Evolutionary conservation across 2,797 vertebrate genomes (phyloP), one percentile per base, ranked within the genome.

Genomic region (Neosilurus hyrtlii): DNA sequence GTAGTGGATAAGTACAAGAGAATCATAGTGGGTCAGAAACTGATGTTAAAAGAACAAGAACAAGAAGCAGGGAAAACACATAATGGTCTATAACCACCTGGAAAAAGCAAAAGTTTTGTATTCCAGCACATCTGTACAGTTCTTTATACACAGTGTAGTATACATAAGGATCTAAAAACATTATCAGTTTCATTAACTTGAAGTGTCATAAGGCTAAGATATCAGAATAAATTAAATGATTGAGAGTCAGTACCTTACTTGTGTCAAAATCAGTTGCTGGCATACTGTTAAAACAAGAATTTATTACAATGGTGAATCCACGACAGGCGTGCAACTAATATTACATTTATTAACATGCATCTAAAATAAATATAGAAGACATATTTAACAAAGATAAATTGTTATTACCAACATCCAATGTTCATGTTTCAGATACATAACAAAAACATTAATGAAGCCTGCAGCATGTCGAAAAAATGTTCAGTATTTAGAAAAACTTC

Each of bases 1-100:
- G 22, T 76, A 59, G 72, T 61, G 54, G 63, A 81, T 84, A 61
- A 77, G 79, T 71, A 84, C 49, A 73, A 80, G 59, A 26, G 82
- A 84, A 80, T 72, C 52, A 83, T 15, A 66, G 52, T 51, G n/a
- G n/a, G 24, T 74, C 51, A 66, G 77, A 35, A 24, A 37, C 49
- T 24, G 24, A n/a, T 14, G 51, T 65, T 51, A 65, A 57, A 76
- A 74, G 35, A 75, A 20, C 52, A 22, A 5, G 15, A 43, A 18
- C 14, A 18, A 1, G 2, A 5, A 76, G 43, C 8, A 43, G 43
- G 43, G 8, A 59, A 54, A 61, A 61, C 1, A 37, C 68, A 72
- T 56, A 49, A 8, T 1, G n/a, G 37, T 72, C 65, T 72, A 56
- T 72, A 81, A 72, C 61, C 66, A 61, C 62, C 62, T 18, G n/a